Evolutionary conservation across 1,140 invertebrate genomes (phyloP).

Genomic region (Brachionus koreanus): DNA sequence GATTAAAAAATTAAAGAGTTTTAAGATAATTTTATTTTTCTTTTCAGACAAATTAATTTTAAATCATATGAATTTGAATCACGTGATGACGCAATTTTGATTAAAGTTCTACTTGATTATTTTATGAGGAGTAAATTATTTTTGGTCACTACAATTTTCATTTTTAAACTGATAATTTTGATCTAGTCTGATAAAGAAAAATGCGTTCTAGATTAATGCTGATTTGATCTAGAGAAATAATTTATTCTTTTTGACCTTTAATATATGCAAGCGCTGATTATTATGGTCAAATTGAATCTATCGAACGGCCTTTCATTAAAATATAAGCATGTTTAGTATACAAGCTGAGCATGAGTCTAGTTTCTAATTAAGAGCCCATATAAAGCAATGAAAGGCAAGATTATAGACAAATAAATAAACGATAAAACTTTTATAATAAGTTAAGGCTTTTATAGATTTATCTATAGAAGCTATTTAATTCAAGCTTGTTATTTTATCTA

Average conservation of each 20-base stretch:
- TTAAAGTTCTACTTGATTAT: not conserved
- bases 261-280: not conserved
- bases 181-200: too few species aligned
- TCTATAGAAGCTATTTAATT: not conserved
- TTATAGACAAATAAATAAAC: conserved; percentile 27
- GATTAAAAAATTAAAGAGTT: not conserved
- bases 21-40: not conserved
- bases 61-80: conserved; percentile 13
- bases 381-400: not conserved
- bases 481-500: conserved; percentile 15
- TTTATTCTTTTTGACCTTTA: not conserved
- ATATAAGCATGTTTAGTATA: not conserved
- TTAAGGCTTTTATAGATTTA: not conserved
- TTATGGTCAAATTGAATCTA: not conserved
- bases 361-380: not conserved
- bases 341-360: not conserved
- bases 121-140: not conserved
- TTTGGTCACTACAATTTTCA: not conserved
- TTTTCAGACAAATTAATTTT: conserved; percentile 8
- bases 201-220: not conserved
- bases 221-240: not conserved
- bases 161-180: not conserved
- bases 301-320: not conserved
- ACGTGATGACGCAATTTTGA: conserved; percentile 28
- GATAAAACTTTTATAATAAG: not conserved